Conservation (phyloP, 2,888 invertebrate species). For the Nemotelus pantherinus region DNA sequence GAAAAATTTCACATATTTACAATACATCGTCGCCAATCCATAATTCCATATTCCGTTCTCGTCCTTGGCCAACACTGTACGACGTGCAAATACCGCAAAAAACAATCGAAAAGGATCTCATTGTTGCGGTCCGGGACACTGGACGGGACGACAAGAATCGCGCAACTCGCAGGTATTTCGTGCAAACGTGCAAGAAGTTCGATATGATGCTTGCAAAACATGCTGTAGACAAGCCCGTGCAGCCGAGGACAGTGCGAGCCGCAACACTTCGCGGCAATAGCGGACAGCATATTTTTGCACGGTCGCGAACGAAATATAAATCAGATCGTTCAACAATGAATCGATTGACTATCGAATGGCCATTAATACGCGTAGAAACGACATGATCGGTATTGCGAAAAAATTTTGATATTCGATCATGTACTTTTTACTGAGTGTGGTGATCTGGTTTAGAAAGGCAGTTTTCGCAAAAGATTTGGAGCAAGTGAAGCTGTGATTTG, state of each 20-base stretch:
- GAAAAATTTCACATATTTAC: constrained; percentile 3
- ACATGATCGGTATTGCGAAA: background rate
- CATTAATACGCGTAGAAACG: constrained; percentile 23
- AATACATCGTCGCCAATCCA: constrained; percentile 16
- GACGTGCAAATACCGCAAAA: too few species aligned
- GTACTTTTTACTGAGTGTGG: background rate
- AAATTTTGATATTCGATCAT: constrained; percentile 14
- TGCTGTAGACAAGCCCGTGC: constrained; percentile 14
- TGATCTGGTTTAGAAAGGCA: too few species aligned
- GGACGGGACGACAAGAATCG: constrained; percentile 36
- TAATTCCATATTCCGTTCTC: constrained; percentile 37
- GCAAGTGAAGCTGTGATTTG: too few species aligned
- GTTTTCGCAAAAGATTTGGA: too few species aligned
- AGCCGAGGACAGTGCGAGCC: constrained; percentile 18
- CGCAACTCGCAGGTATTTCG: constrained; percentile 34
- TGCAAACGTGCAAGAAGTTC: constrained; percentile 12
- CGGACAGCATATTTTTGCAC: constrained; percentile 66
- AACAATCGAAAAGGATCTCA: background rate
- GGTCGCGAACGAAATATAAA: constrained; percentile 66
- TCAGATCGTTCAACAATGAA: constrained; percentile 55
- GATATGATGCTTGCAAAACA: constrained; percentile 9
- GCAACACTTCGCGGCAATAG: constrained; percentile 36
- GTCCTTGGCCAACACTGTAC: constrained; percentile 4
- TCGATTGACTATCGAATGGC: constrained; percentile 29
- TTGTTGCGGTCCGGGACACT: background rate